Conservation (phyloP, 2,888 invertebrate species). For the Phyllotreta striolata region DNA sequence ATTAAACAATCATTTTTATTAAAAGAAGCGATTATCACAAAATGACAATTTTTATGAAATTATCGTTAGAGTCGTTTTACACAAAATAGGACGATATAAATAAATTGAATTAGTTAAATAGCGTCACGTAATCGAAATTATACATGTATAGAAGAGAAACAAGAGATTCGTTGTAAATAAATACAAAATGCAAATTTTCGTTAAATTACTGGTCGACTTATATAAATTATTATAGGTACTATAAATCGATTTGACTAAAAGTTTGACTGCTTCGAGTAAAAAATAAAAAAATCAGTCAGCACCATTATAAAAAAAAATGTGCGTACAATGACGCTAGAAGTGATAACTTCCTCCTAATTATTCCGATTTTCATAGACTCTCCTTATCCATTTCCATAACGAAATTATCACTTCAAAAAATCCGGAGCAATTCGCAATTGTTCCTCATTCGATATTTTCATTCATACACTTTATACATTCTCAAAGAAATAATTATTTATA, state of each 20-base stretch:
- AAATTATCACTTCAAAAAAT: not conserved
- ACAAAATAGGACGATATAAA: conserved; percentile 51
- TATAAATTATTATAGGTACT: conserved; percentile 48
- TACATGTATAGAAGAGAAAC: conserved; percentile 2
- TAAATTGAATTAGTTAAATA: conserved; percentile 50
- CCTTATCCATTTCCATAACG: too few species aligned
- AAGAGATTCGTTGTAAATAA: conserved; percentile 30
- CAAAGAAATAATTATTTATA: conserved; percentile 56
- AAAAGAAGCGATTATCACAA: conserved; percentile 64
- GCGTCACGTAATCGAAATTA: conserved; percentile 18
- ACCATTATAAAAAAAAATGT: conserved; percentile 54
- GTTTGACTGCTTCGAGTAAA: conserved; percentile 55
- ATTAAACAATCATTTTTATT: conserved; percentile 61
- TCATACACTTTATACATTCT: conserved; percentile 61
- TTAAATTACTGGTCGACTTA: conserved; percentile 51
- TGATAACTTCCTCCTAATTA: conserved; percentile 9
- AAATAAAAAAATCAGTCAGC: conserved; percentile 58
- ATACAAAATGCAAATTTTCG: conserved; percentile 37
- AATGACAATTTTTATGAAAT: conserved; percentile 61
- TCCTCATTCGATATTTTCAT: conserved; percentile 56
- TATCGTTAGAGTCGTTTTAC: conserved; percentile 57
- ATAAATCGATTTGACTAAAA: conserved; percentile 59
- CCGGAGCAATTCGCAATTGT: conserved; percentile 29
- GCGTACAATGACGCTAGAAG: too few species aligned
- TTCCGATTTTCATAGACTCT: too few species aligned